Evolutionary conservation across 2,888 invertebrate genomes (phyloP).

Genomic region (Tridacna crocea): DNA sequence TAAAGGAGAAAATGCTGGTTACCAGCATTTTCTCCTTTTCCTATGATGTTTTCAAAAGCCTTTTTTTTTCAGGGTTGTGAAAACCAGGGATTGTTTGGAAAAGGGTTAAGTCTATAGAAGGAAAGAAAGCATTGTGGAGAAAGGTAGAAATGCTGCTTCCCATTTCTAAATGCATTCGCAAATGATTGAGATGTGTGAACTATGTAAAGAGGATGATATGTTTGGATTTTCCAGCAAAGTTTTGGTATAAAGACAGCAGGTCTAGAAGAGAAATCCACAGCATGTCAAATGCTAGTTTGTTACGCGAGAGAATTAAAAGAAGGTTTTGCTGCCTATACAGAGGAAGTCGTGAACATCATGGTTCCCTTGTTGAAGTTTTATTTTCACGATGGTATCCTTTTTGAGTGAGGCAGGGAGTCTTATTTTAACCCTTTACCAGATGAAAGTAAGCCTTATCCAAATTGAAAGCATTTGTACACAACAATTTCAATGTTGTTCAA

Average conservation of each 20-base stretch:
- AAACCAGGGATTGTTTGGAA: too few relatives aligned
- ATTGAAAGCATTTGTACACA: neutral
- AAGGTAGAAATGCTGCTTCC: too few relatives aligned
- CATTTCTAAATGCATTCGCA: too few relatives aligned
- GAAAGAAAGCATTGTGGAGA: too few relatives aligned
- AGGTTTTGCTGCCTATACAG: constrained; percentile 91
- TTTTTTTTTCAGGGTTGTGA: too few relatives aligned
- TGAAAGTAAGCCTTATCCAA: neutral
- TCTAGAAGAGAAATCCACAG: constrained; percentile 97
- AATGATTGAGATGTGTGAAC: too few relatives aligned
- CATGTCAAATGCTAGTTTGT: constrained; percentile 98
- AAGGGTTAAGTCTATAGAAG: too few relatives aligned
- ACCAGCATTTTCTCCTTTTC: too few relatives aligned
- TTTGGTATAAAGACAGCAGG: constrained; percentile 97
- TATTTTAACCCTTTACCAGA: neutral
- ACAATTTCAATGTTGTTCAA: too few relatives aligned
- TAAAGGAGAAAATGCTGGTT: too few relatives aligned
- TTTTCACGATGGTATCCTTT: constrained; percentile 84
- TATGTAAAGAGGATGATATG: too few relatives aligned
- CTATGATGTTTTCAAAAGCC: too few relatives aligned
- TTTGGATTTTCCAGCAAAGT: constrained; percentile 87
- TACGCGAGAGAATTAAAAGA: constrained; percentile 97
- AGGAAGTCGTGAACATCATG: constrained; percentile 86
- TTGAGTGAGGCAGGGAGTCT: neutral
- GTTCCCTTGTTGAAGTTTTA: constrained; percentile 90